Base-by-base conservation (phyloP, 1,140 invertebrate genomes). In the Drosophila obscura region DNA sequence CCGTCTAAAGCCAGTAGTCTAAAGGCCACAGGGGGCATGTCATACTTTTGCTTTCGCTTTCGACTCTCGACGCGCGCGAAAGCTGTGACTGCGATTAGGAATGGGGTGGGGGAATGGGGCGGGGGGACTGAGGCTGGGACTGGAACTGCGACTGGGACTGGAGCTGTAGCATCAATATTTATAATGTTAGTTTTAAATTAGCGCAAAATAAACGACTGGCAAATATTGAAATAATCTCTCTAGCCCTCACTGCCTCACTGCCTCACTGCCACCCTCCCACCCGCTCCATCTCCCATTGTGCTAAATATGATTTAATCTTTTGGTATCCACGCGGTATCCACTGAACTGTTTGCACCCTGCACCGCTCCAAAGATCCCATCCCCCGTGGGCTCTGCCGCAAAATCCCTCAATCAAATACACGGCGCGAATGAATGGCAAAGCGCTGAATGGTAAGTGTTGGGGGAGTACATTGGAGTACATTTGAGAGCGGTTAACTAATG, bases 181-280 rank as follows among this genome's bases (percentile, higher is more conserved):
- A 85, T 85, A 80, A 87, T 87, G 83, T 85, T 85, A 85, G 82
- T 82, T 85, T 85, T 85, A 85, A 85, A 85, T 85, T 85, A 85
- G 82, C 78, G 71, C 72, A 78, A 87, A 78, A 73, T 73, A 85
- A 85, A 85, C 82, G 80, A 58, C 58, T 76, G 69, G 78, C 65
- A 64, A 72, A 77, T 73, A 75, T 87, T 87, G 64, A 75, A 80
- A 84, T 67, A 78, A 66, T 84, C 77, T 68, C 61, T 39, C 35
- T 11, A 31, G 46, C 46, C 49, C 41, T 48, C 53, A 64, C 51
- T 51, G 15, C 19, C 73, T 1, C 19, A 19, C 19, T 24, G 0
- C 44, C 9, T 15, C n/a, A 19, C 63, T 16, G 45, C 49, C 28
- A 15, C 44, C 50, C 15, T 15, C 11, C 13, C 35, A 3, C 35